These are phyloP conservation scores for Euleptes europaea DNA, from an alignment of 2,113 vertebrate genomes.

Conservation along the genomic window DNA sequence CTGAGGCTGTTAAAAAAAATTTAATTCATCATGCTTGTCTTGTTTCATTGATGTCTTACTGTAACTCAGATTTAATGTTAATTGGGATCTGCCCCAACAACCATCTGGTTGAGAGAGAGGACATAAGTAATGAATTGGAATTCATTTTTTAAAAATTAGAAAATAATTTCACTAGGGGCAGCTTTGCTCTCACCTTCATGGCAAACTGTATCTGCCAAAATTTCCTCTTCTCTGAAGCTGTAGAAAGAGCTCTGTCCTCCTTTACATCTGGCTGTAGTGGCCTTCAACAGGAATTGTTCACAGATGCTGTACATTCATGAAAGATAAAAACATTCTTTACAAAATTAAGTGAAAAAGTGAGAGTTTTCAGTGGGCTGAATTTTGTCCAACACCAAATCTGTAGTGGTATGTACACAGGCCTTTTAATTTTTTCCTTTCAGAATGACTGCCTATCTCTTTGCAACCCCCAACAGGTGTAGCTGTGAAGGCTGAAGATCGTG, in stretches of 20 bases:
- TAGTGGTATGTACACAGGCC: background rate
- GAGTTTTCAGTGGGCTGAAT: background rate
- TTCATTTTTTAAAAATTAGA: background rate
- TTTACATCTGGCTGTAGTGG: background rate
- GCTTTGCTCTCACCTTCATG: background rate
- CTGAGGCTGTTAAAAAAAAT: no score
- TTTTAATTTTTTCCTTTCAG: background rate
- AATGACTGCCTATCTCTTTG: constrained; percentile 39
- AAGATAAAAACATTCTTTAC: background rate
- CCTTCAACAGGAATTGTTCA: background rate
- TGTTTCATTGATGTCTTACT: no score
- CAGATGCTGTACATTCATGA: background rate
- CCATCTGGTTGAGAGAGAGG: no score
- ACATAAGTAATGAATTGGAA: no score
- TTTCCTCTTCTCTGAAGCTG: background rate
- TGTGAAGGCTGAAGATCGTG: constrained; percentile 51
- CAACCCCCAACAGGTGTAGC: constrained; percentile 70
- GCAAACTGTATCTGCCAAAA: background rate
- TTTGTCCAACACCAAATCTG: background rate
- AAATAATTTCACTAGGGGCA: background rate
- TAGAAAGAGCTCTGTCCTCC: background rate
- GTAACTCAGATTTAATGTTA: no score
- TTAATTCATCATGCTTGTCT: no score
- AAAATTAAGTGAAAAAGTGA: background rate
- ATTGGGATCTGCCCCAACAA: no score